Base-by-base conservation (phyloP, 2,797 vertebrate genomes). In the Amphiprion clarkii region DNA sequence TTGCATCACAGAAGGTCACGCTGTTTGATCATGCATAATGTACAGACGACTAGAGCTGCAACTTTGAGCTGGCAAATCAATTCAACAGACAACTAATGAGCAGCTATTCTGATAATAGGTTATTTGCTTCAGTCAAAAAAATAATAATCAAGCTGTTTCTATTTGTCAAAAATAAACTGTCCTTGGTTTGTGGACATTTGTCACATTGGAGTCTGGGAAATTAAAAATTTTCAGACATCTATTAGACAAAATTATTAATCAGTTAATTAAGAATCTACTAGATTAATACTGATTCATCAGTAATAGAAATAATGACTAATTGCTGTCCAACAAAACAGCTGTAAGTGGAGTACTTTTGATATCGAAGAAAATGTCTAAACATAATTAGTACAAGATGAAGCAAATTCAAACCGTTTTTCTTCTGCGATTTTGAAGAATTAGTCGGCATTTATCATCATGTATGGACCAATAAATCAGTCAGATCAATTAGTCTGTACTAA, bases 341-440 rank as follows among this genome's bases (percentile, higher is more conserved):
- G 2, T 16, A 13, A 56, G 27, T 57, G 27, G 13, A 67, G 39
- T 51, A 54, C 27, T 8, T 54, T 19, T n/a, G 46, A 48, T 48
- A 44, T 17, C 4, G 36, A 39, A 39, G 36, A 8, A 39, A 48
- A n/a, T 39, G 42, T 61, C 56, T n/a, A n/a, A 48, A 48, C 6
- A 9, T 3, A 48, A 19, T n/a, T n/a, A 13, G 21, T 9, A 54
- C 7, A 33, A 48, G 46, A 46, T 19, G 9, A 52, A 23, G n/a
- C 57, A 76, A 57, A 51, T 6, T 17, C 48, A 11, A 12, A 42
- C 6, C 14, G 21, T 27, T 44, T 19, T 5, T 27, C 14, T 11
- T 53, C 4, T 55, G 19, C 40, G 17, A 48, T 55, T 67, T 66
- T 23, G 19, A 14, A 44, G 27, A 65, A 76, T 51, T 44, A 40